A percentile compares a stretch with the other conserved stretches of the same genome.
Conservation (phyloP, 2,888 invertebrate genomes). For the Macropis europaea region DNA sequence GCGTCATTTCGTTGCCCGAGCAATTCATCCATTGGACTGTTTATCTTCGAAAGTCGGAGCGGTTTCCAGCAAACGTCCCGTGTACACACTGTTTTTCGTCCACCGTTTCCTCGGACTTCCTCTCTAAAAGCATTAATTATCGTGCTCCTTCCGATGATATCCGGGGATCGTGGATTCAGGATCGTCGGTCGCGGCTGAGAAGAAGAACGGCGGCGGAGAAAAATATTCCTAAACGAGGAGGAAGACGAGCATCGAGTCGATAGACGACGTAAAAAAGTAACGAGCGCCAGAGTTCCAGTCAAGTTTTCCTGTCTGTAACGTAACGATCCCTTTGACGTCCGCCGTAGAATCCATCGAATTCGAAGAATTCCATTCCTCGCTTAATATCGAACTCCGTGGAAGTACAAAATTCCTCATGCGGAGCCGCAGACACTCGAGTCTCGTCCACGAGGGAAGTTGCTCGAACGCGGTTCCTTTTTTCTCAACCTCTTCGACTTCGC, state of each 20-base stretch:
- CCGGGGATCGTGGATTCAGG: slow-evolving; percentile 31
- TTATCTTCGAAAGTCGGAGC: slow-evolving; percentile 35
- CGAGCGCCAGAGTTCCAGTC: slow-evolving; percentile 8
- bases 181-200: not conserved
- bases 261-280: slow-evolving; percentile 14
- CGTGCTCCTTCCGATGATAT: slow-evolving; percentile 41
- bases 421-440: too few relatives aligned
- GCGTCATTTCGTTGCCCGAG: slow-evolving; percentile 21
- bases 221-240: slow-evolving; percentile 8
- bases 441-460: too few relatives aligned
- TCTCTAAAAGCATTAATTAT: slow-evolving; percentile 61
- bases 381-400: not conserved
- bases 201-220: not conserved
- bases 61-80: slow-evolving; percentile 17
- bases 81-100: slow-evolving; percentile 3
- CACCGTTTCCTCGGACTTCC: slow-evolving; percentile 32
- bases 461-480: too few relatives aligned
- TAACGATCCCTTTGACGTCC: slow-evolving; percentile 17
- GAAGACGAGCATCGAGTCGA: not conserved
- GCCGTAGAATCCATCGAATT: not conserved
- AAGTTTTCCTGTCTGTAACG: slow-evolving; percentile 19
- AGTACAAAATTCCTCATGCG: not conserved
- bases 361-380: not conserved
- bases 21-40: not conserved
- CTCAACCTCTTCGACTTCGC: too few relatives aligned